These are phyloP conservation scores for Nasonia longicornis DNA, from an alignment of 1,140 invertebrate species.

Conservation along the genomic window DNA sequence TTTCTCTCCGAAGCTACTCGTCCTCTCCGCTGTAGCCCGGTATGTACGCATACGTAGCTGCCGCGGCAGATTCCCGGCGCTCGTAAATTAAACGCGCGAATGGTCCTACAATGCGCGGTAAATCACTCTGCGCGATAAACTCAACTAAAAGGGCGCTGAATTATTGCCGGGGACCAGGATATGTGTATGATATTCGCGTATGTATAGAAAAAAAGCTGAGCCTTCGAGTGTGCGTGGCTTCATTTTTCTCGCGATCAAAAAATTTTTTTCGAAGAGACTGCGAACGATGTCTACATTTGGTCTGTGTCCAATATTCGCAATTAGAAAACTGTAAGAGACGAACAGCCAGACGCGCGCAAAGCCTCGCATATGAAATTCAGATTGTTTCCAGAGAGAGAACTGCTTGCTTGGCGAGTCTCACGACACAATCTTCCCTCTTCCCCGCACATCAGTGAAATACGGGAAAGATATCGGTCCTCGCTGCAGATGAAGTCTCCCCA, in stretches of 20 bases:
- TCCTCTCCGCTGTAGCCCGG: background rate
- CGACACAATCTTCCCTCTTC: background rate
- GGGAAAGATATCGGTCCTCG: constrained; percentile 44
- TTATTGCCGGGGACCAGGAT: constrained; percentile 50
- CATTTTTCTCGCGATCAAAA: background rate
- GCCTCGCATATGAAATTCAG: background rate
- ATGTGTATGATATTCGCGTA: constrained; percentile 15
- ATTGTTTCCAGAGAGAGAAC: constrained; percentile 32
- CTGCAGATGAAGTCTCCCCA: background rate
- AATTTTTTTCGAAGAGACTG: background rate
- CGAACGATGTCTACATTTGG: too few relatives aligned
- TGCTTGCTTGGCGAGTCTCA: background rate
- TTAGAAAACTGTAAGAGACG: background rate
- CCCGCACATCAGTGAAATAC: background rate
- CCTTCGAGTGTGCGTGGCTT: background rate
- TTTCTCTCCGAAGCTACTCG: background rate
- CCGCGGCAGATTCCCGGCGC: constrained; percentile 29
- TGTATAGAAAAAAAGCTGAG: background rate
- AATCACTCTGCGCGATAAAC: constrained; percentile 56
- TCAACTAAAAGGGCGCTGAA: constrained; percentile 54
- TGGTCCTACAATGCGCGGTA: constrained; percentile 57
- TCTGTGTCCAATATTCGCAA: background rate
- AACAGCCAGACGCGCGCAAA: background rate
- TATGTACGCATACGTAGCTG: background rate
- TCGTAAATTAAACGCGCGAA: constrained; percentile 61